These are phyloP conservation scores for Bombus haemorrhoidalis DNA, from an alignment of 1,140 invertebrate species.

Conservation along the genomic window DNA sequence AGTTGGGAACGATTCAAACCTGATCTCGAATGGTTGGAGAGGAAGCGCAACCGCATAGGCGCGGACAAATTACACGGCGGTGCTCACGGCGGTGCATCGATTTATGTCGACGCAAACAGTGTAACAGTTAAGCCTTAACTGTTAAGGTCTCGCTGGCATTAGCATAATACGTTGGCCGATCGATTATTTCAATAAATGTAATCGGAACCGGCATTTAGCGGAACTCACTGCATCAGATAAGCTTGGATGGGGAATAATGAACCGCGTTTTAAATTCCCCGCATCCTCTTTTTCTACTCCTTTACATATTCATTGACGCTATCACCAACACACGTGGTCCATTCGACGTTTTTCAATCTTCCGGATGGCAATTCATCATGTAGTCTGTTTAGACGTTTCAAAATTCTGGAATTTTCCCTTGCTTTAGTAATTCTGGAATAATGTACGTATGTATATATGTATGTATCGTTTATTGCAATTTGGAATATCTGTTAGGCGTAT, in stretches of 20 bases:
- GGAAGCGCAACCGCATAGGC: not conserved
- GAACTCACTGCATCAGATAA: slow-evolving; percentile 23
- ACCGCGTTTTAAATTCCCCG: slow-evolving; percentile 8
- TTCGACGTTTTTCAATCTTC: slow-evolving; percentile 25
- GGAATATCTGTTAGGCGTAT: too few relatives aligned
- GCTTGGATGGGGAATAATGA: slow-evolving; percentile 30
- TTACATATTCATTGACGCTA: slow-evolving; percentile 47
- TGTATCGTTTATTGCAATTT: too few relatives aligned
- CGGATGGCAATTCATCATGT: too few relatives aligned
- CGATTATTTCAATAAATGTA: slow-evolving; percentile 65
- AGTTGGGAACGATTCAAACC: not conserved
- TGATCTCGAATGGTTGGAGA: not conserved
- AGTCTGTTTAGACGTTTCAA: not conserved
- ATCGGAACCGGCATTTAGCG: slow-evolving; percentile 51
- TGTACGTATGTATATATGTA: too few relatives aligned
- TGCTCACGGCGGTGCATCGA: slow-evolving; percentile 28
- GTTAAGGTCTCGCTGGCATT: not conserved
- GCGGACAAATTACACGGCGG: slow-evolving; percentile 45
- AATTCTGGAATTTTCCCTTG: not conserved
- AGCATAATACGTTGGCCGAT: slow-evolving; percentile 49
- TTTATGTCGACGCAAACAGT: slow-evolving; percentile 29
- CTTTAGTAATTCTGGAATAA: not conserved
- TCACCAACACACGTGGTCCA: not conserved
- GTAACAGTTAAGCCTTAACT: not conserved
- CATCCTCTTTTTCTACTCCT: not conserved